Percentiles rank a stretch among this genome's conserved stretches.
Conservation (phyloP, 2,113 vertebrate species). For the Gobiocypris rarus region DNA sequence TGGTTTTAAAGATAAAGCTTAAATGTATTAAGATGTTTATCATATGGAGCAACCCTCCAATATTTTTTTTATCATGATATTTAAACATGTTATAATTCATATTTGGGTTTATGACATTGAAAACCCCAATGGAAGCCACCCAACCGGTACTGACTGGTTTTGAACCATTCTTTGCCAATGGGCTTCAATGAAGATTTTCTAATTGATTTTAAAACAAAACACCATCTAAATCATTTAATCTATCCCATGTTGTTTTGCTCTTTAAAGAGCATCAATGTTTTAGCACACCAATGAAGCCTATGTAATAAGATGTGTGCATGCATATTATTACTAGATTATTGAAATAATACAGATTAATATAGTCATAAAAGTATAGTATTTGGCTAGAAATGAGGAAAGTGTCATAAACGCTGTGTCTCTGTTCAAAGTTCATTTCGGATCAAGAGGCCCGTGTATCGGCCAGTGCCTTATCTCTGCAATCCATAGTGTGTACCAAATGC, state of each 20-base stretch:
- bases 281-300: neutral
- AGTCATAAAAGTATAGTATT: neutral
- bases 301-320: neutral
- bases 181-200: slow-evolving; percentile 20
- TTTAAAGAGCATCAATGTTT: neutral
- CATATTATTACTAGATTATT: neutral
- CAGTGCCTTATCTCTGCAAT: neutral
- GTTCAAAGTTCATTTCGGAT: slow-evolving; percentile 70
- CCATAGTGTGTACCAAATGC: neutral
- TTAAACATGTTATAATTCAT: neutral
- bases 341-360: neutral
- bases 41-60: neutral
- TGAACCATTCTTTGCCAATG: slow-evolving; percentile 11
- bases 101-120: slow-evolving; percentile 10
- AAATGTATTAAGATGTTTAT: neutral
- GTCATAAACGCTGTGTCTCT: slow-evolving; percentile 42
- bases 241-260: neutral
- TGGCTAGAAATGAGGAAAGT: slow-evolving; percentile 13
- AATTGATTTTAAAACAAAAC: neutral
- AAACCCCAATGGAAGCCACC: slow-evolving; percentile 14
- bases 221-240: neutral
- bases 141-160: slow-evolving; percentile 52
- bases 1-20: slow-evolving; percentile 41
- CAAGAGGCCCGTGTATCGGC: neutral
- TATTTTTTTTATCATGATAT: neutral